Base-by-base conservation (phyloP, 2,797 vertebrate species). In the Sparus aurata region DNA sequence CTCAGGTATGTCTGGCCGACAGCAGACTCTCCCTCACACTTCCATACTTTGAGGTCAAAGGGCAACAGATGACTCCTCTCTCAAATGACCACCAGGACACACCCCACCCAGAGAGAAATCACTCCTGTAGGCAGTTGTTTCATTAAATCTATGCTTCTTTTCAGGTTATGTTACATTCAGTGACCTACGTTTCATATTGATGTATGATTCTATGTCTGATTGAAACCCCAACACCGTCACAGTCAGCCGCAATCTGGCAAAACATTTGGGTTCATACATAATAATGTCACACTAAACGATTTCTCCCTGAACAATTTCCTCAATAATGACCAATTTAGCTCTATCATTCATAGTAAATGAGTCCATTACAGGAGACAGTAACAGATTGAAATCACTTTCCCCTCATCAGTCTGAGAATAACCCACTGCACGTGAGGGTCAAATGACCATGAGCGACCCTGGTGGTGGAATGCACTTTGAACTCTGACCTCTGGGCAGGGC, bases 401-500 rank as follows among this genome's bases (percentile, higher is more conserved):
- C 68, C 63, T 84, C 87, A 83, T 85, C 68, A 54, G 62, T 75
- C 84, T 88, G 75, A 89, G 85, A 93, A 92, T 91, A 90, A 84
- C 80, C 79, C 69, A 38, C 15, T 69, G 67, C 16, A 69, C 30
- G 27, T 49, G 4, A 61, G 73, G 82, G 81, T 89, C 78, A 85
- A 52, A 79, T 74, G 86, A 80, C 78, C 67, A 54, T 45, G 82
- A 63, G 66, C 77, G 88, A 92, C 87, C 80, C 83, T 61, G 82
- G 57, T 81, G 74, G 77, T 54, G 85, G 81, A 88, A 85, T 83
- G 86, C 70, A 82, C 81, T 91, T 77, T 90, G 90, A 94, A 17
- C 94, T 88, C 75, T 93, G 91, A 93, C 91, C 92, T 80, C 52
- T 30, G 55, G 78, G 72, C 69, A 65, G 84, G 84, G 72, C 47